A percentile compares a stretch with the other conserved stretches of the same genome.
These are phyloP conservation scores for Trematomus bernacchii DNA, from an alignment of 2,797 vertebrate genomes.

Conservation along the genomic window DNA sequence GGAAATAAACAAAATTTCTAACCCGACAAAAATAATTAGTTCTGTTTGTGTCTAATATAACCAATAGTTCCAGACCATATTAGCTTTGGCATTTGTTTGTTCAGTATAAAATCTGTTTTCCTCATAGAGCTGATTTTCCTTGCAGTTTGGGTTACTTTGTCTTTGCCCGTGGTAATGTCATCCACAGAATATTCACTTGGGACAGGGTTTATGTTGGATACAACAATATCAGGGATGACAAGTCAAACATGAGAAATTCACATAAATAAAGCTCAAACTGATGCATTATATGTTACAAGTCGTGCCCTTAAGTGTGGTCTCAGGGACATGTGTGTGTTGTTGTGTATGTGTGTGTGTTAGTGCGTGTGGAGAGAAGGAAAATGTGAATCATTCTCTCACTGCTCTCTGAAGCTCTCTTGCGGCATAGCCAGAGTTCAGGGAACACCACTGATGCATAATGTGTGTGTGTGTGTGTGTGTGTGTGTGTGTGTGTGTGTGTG, in stretches of 20 bases:
- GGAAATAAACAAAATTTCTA: neutral
- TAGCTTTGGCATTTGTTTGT: neutral
- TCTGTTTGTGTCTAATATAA: neutral
- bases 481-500: slow-evolving; percentile 23
- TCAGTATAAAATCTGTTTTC: slow-evolving; percentile 16
- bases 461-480: slow-evolving; percentile 28
- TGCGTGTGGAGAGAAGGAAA: slow-evolving; percentile 1
- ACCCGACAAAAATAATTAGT: neutral
- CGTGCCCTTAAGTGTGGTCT: slow-evolving; percentile 64
- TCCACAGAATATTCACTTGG: slow-evolving; percentile 51
- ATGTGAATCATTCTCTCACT: slow-evolving; percentile 65
- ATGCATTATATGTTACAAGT: slow-evolving; percentile 71
- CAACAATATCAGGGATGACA: slow-evolving; percentile 69
- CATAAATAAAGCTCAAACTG: slow-evolving; percentile 78
- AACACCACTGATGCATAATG: slow-evolving; percentile 63
- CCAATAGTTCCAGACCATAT: neutral
- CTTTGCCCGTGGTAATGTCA: slow-evolving; percentile 77
- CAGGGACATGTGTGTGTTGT: slow-evolving; percentile 28
- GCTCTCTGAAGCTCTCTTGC: slow-evolving; percentile 46
- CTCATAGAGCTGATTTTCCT: slow-evolving; percentile 14
- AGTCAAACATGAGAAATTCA: slow-evolving; percentile 75
- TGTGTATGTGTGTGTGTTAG: slow-evolving; percentile 2
- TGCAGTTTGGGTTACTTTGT: slow-evolving; percentile 53
- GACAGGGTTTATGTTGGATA: slow-evolving; percentile 45
- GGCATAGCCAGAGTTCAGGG: slow-evolving; percentile 57